Percentiles rank a stretch among this genome's conserved stretches.
These are phyloP conservation scores for Antechinus stuartii DNA, from an alignment of 2,113 vertebrate genomes.

Conservation along the genomic window DNA sequence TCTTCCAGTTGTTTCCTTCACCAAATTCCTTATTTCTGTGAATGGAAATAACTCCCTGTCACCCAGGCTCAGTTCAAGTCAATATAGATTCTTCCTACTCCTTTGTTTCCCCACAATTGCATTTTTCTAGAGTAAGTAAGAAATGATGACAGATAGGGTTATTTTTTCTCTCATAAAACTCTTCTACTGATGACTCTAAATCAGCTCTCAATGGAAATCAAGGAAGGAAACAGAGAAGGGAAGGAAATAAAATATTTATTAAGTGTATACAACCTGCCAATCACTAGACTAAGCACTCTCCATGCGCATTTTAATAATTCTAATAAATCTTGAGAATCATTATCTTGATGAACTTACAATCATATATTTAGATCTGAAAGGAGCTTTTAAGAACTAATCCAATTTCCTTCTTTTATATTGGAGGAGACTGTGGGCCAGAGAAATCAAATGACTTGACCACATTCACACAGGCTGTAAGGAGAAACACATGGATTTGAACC, in stretches of 20 bases:
- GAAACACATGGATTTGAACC: too few species aligned
- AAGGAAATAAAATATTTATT: neutral
- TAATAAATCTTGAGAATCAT: neutral
- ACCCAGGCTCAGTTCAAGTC: neutral
- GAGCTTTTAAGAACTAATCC: neutral
- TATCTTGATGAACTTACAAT: neutral
- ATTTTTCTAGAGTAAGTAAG: too few species aligned
- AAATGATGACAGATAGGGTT: neutral
- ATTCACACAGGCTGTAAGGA: too few species aligned
- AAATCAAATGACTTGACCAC: too few species aligned
- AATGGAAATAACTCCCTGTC: neutral
- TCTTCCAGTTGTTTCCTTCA: neutral
- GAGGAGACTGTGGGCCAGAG: too few species aligned
- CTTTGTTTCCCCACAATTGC: neutral
- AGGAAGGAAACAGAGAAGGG: neutral
- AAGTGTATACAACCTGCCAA: neutral
- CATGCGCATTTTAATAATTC: neutral
- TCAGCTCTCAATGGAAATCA: neutral
- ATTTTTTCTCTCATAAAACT: neutral
- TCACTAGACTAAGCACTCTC: neutral
- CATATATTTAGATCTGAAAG: neutral
- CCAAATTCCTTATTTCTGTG: neutral
- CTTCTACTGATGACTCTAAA: neutral
- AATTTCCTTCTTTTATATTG: too few species aligned
- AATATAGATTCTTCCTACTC: neutral